Conservation (phyloP, 2,888 invertebrate species). For the Therioaphis trifolii region DNA sequence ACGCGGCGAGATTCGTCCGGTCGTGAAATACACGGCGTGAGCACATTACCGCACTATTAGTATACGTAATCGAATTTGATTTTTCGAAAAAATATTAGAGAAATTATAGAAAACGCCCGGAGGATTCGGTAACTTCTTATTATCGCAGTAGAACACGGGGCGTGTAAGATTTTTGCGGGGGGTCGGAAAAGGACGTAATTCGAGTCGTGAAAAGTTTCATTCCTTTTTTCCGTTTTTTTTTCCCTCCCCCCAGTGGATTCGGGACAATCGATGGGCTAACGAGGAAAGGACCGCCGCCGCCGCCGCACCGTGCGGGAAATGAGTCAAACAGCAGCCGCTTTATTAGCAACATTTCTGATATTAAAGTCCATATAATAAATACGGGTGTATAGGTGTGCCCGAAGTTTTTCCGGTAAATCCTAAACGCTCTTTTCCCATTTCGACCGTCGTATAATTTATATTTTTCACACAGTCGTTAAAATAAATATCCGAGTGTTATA, state of each 20-base stretch:
- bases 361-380: constrained; percentile 24
- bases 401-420: background rate
- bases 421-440: background rate
- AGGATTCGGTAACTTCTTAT: too few species aligned
- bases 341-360: constrained; percentile 31
- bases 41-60: background rate
- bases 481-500: too few species aligned
- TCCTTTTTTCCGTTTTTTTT: background rate
- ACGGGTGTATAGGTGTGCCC: background rate
- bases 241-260: background rate
- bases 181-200: constrained; percentile 15
- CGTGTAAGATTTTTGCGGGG: background rate
- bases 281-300: background rate
- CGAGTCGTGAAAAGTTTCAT: constrained; percentile 8
- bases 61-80: constrained; percentile 27
- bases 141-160: too few species aligned
- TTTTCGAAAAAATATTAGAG: background rate
- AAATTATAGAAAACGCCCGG: background rate
- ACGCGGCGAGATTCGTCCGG: too few species aligned
- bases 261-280: constrained; percentile 47
- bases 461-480: too few species aligned
- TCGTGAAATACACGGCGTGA: too few species aligned
- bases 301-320: background rate
- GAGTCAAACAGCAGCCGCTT: background rate
- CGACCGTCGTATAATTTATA: background rate